phyloP scores from a whole-genome alignment of 2,797 vertebrate species.

The Sebastes miniatus region DNA sequence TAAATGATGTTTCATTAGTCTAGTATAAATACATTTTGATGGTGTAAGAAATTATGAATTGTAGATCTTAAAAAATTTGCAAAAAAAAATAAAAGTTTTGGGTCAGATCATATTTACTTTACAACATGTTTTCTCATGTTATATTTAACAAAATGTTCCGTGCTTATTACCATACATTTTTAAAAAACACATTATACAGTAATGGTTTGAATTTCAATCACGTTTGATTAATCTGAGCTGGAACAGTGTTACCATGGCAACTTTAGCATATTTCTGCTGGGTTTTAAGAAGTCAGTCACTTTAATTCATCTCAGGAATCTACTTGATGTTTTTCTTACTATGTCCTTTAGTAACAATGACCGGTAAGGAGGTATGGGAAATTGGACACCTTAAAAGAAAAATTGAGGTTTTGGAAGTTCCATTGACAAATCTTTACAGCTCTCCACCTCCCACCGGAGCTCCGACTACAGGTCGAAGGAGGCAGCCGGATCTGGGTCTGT shows the following conservation, averaged over 20 bases:
- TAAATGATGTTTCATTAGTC: background rate
- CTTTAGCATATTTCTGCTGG: constrained; percentile 7
- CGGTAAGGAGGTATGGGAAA: background rate
- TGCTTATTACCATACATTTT: background rate
- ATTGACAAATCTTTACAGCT: background rate
- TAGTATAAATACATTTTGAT: background rate
- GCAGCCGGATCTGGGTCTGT: too few species aligned
- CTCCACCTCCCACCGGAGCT: too few species aligned
- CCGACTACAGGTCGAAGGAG: too few species aligned
- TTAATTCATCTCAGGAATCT: constrained; percentile 36
- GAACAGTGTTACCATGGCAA: constrained; percentile 36
- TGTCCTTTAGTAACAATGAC: background rate
- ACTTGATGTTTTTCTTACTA: constrained; percentile 13
- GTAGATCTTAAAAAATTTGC: background rate
- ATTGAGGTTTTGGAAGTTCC: background rate
- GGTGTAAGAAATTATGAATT: background rate
- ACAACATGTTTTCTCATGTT: background rate
- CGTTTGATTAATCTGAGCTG: constrained; percentile 25
- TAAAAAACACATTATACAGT: background rate
- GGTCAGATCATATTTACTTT: background rate
- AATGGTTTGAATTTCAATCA: constrained; percentile 12
- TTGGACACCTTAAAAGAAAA: background rate
- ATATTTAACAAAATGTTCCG: background rate
- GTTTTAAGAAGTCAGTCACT: background rate
- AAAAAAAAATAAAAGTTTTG: background rate